A percentile compares a stretch with the other conserved stretches of the same genome.
Evolutionary conservation across 2,888 invertebrate species (phyloP).

Genomic region (Monochamus alternatus): DNA sequence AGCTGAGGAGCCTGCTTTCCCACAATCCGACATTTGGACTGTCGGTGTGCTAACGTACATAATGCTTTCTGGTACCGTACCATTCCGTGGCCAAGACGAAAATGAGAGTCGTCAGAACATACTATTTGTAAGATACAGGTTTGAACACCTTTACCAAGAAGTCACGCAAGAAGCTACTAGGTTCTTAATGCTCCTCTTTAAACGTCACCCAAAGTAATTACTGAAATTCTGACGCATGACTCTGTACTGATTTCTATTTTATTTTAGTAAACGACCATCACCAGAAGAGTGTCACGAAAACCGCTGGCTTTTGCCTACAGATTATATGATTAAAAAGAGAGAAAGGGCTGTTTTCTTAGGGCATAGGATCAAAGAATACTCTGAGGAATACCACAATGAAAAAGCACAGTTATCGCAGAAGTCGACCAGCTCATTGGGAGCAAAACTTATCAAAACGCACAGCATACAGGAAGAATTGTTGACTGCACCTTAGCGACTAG

Average conservation of each 20-base stretch:
- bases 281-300: conserved; percentile 97
- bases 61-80: conserved; percentile 92
- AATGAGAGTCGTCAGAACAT: conserved; percentile 94
- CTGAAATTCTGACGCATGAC: not conserved
- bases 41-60: conserved; percentile 94
- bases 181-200: conserved; percentile 96
- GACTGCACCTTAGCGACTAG: conserved; percentile 68
- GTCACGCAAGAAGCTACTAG: conserved; percentile 93
- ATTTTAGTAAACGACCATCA: conserved; percentile 89
- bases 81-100: conserved; percentile 88
- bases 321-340: conserved; percentile 93
- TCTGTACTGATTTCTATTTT: conserved; percentile 24
- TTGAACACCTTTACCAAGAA: conserved; percentile 95
- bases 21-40: conserved; percentile 96
- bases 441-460: conserved; percentile 81
- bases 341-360: conserved; percentile 91
- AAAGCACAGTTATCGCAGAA: conserved; percentile 78
- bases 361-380: conserved; percentile 88
- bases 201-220: conserved; percentile 90
- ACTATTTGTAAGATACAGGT: conserved; percentile 91
- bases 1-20: conserved; percentile 89
- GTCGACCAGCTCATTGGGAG: conserved; percentile 75
- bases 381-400: conserved; percentile 84
- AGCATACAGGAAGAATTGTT: conserved; percentile 90
- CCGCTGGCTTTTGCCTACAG: conserved; percentile 94